A percentile compares a stretch with the other conserved stretches of the same genome.
phyloP scores from a whole-genome alignment of 2,888 invertebrate genomes.

The Malachius bipustulatus region DNA sequence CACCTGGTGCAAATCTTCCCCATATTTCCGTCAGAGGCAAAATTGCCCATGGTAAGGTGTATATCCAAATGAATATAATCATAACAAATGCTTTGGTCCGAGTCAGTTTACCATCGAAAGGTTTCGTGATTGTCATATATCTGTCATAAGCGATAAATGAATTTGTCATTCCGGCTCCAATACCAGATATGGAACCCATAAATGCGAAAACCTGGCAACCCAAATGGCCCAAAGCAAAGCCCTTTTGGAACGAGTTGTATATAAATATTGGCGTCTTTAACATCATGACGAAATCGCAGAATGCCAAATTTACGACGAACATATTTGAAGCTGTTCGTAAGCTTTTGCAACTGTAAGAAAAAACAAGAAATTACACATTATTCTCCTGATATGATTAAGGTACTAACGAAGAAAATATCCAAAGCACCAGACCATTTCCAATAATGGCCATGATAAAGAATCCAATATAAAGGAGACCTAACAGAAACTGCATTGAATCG shows the following conservation, averaged over 20 bases:
- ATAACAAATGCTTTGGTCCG: slow-evolving; percentile 68
- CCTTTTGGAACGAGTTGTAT: slow-evolving; percentile 68
- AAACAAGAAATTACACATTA: neutral
- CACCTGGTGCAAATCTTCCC: slow-evolving; percentile 78
- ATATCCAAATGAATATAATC: slow-evolving; percentile 61
- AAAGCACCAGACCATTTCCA: slow-evolving; percentile 78
- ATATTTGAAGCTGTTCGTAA: slow-evolving; percentile 72
- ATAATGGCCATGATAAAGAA: slow-evolving; percentile 60
- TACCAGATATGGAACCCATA: slow-evolving; percentile 68
- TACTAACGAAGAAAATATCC: slow-evolving; percentile 68
- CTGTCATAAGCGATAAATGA: slow-evolving; percentile 79
- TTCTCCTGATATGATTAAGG: slow-evolving; percentile 6
- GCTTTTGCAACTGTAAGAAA: slow-evolving; percentile 50
- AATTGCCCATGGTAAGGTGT: slow-evolving; percentile 69
- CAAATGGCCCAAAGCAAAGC: slow-evolving; percentile 59
- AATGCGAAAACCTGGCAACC: slow-evolving; percentile 69
- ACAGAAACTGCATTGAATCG: slow-evolving; percentile 65
- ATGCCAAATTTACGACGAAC: slow-evolving; percentile 69
- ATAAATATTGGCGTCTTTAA: slow-evolving; percentile 74
- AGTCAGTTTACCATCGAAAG: slow-evolving; percentile 71
- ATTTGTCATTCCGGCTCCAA: slow-evolving; percentile 68
- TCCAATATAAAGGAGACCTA: slow-evolving; percentile 64
- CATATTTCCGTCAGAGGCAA: slow-evolving; percentile 71
- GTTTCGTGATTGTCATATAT: slow-evolving; percentile 66
- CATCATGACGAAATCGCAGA: slow-evolving; percentile 83